A percentile compares a stretch with the other conserved stretches of the same genome.
Evolutionary conservation across 2,113 vertebrate genomes (phyloP).

Genomic region (Chitala chitala): DNA sequence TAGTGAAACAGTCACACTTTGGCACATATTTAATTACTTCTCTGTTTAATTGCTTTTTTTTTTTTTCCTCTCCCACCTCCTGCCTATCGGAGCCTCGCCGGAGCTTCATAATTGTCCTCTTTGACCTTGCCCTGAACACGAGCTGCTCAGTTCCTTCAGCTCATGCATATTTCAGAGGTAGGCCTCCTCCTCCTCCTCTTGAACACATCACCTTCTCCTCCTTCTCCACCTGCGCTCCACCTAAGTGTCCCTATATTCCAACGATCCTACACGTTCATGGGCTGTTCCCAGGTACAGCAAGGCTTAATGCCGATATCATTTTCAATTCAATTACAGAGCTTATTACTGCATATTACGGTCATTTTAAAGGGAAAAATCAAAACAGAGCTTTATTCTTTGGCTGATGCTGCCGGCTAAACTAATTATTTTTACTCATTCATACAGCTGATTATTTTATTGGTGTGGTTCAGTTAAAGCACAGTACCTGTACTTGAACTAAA

Average conservation of each 20-base stretch:
- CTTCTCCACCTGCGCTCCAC: neutral
- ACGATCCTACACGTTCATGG: neutral
- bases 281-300: neutral
- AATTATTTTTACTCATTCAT: too few species aligned
- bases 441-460: too few species aligned
- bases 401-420: too few species aligned
- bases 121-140: slow-evolving; percentile 2
- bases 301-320: slow-evolving; percentile 1
- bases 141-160: neutral
- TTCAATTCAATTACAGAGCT: too few species aligned
- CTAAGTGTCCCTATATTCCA: neutral
- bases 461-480: too few species aligned
- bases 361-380: too few species aligned
- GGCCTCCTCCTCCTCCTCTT: neutral
- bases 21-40: slow-evolving; percentile 11
- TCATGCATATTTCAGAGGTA: slow-evolving; percentile 7
- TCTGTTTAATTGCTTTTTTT: slow-evolving; percentile 11
- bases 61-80: neutral
- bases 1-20: neutral
- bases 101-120: slow-evolving; percentile 5
- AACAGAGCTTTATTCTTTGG: too few species aligned
- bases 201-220: too few species aligned
- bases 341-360: too few species aligned
- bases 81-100: neutral
- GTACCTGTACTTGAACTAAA: too few species aligned